Conservation (phyloP, 2,797 vertebrate species). For the Periophthalmus magnuspinnatus region DNA sequence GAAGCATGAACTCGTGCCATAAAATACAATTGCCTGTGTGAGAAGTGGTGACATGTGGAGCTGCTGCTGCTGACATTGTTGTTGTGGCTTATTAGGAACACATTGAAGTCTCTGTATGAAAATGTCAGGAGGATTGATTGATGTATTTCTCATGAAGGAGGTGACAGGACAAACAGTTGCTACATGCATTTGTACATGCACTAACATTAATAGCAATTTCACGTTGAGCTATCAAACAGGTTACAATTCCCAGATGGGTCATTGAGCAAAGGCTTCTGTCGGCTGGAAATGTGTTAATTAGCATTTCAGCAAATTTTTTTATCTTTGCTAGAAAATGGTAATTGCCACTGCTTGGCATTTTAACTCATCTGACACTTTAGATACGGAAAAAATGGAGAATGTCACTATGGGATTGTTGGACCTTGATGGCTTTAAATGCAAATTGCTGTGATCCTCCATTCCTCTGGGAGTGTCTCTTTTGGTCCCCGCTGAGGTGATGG, state of each 20-base stretch:
- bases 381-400: slow-evolving; percentile 48
- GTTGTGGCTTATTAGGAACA: slow-evolving; percentile 17
- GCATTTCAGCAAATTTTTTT: slow-evolving; percentile 30
- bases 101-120: slow-evolving; percentile 27
- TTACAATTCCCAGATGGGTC: slow-evolving; percentile 38
- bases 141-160: slow-evolving; percentile 14
- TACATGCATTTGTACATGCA: slow-evolving; percentile 10
- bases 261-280: slow-evolving; percentile 18
- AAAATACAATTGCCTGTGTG: slow-evolving; percentile 20
- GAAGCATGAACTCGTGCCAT: slow-evolving; percentile 18
- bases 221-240: slow-evolving; percentile 39
- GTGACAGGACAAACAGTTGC: slow-evolving; percentile 15
- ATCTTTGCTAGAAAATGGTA: slow-evolving; percentile 39
- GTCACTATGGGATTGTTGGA: slow-evolving; percentile 60
- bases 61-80: slow-evolving; percentile 14
- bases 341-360: slow-evolving; percentile 52
- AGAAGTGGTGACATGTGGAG: slow-evolving; percentile 25
- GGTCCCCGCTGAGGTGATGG: slow-evolving; percentile 69
- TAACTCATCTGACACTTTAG: slow-evolving; percentile 45
- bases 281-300: slow-evolving; percentile 44
- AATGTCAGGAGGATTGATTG: slow-evolving; percentile 30
- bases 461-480: slow-evolving; percentile 57
- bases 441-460: slow-evolving; percentile 66
- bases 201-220: slow-evolving; percentile 30
- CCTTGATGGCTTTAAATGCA: slow-evolving; percentile 67